Base-by-base conservation (phyloP, 1,140 invertebrate genomes). In the Anagrus nilaparvatae region DNA sequence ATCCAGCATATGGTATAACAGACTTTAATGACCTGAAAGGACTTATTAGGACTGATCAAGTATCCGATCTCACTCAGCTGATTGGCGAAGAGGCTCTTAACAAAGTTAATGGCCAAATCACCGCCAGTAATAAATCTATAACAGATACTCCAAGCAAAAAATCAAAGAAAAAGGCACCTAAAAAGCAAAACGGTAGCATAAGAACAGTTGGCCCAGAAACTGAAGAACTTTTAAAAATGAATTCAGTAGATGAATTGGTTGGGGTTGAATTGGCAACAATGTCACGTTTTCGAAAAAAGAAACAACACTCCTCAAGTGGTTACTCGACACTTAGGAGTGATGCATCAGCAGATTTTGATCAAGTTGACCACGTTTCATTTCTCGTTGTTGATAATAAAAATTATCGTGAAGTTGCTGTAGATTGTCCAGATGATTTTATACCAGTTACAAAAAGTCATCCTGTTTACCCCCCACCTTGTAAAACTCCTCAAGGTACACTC, bases 361-460 rank as follows among this genome's bases (percentile, higher is more conserved):
- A 38, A 23, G 49, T 49, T 23, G 53, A 51, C 29, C 52, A 50
- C 8, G 14, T 35, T 17, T 51, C 61, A 5, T 67, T 67, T 45
- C 47, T 58, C 28, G 55, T 61, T 5, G 54, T 72, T 32, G 66
- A 69, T 30, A 53, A 44, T 10, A 65, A 54, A 32, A 40, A 41
- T 5, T 78, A 77, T 40, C 71, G 81, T 40, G 81, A 84, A 53
- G 72, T 83, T 50, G 79, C 82, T 7, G 81, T 84, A 17, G 82
- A 84, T 55, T 81, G 82, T 43, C 82, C 82, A 2, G 75, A 82
- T 31, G 79, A 79, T 51, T 83, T 83, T 55, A 72, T 83, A n/a
- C 80, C 79, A 50, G 76, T 79, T 16, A 71, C 78, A 49, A 83
- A 82, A 69, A 72, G 75, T 14, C 76, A 82, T 17, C 81, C 82